Evolutionary conservation across 2,113 vertebrate species (phyloP).

Genomic region (Leptobrachium leishanense): DNA sequence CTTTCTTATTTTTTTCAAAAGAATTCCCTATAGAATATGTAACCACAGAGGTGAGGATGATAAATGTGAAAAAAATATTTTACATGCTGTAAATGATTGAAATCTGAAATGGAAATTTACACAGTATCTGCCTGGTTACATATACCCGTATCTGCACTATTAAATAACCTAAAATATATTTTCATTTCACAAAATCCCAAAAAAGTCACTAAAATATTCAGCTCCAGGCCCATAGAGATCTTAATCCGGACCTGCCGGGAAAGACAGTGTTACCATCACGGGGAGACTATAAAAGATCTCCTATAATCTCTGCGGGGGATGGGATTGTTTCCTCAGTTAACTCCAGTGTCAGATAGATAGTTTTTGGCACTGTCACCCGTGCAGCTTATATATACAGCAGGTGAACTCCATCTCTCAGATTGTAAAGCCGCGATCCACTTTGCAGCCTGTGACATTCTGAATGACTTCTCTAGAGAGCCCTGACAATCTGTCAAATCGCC

Average conservation of each 20-base stretch:
- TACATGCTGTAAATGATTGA: no score
- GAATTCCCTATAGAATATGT: no score
- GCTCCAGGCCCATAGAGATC: no score
- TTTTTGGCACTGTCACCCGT: conserved; percentile 44
- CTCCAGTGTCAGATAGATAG: conserved; percentile 41
- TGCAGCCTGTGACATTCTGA: conserved; percentile 33
- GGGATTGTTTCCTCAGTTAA: conserved; percentile 36
- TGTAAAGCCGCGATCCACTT: conserved; percentile 35
- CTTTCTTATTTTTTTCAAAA: no score
- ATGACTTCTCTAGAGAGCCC: conserved; percentile 40
- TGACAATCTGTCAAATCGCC: conserved; percentile 46
- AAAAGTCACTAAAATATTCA: no score
- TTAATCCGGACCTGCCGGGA: not conserved
- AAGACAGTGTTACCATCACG: conserved; percentile 28
- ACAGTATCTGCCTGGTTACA: no score
- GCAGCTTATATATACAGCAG: conserved; percentile 40
- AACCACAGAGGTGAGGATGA: no score
- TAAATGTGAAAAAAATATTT: no score
- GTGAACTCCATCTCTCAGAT: conserved; percentile 36
- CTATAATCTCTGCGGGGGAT: conserved; percentile 39
- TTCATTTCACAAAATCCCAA: no score
- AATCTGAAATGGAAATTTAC: no score
- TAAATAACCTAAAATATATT: no score
- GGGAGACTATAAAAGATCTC: conserved; percentile 25
- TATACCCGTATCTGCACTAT: no score